Conservation (phyloP, 2,888 invertebrate species). For the Tridacna gigas region DNA sequence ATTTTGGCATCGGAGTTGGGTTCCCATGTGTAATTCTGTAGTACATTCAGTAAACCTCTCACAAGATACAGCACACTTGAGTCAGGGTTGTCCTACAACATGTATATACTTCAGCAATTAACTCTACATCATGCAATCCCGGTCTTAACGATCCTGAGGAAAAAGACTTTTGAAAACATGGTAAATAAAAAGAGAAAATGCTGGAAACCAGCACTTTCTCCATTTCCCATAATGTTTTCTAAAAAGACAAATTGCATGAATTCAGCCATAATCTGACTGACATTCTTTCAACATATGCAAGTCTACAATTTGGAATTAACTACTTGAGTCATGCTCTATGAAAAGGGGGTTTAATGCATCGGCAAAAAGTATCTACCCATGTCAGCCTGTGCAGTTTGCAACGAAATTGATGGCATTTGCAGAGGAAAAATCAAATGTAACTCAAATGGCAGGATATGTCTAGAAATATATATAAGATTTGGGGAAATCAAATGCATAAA, state of each 20-base stretch:
- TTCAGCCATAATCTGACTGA: too few species aligned
- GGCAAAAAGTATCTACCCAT: too few species aligned
- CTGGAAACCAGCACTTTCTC: not conserved
- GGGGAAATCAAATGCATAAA: too few species aligned
- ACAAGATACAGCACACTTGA: conserved; percentile 93
- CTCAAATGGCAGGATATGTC: too few species aligned
- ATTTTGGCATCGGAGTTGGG: conserved; percentile 88
- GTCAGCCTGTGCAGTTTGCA: too few species aligned
- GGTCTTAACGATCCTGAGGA: not conserved
- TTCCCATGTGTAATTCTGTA: conserved; percentile 86
- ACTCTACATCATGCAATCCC: not conserved
- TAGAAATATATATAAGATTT: too few species aligned
- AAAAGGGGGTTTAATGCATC: too few species aligned
- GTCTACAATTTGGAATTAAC: too few species aligned
- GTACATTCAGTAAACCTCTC: conserved; percentile 92
- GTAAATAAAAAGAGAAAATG: not conserved
- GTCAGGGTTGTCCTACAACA: conserved; percentile 93
- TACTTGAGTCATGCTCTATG: too few species aligned
- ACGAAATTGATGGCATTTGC: too few species aligned
- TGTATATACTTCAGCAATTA: not conserved
- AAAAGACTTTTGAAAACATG: not conserved
- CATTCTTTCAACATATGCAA: too few species aligned
- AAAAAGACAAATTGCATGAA: not conserved
- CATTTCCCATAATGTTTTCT: not conserved
- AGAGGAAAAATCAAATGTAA: too few species aligned